Evolutionary conservation across 1,140 invertebrate species (phyloP).

Genomic region (Anastatus disparis): DNA sequence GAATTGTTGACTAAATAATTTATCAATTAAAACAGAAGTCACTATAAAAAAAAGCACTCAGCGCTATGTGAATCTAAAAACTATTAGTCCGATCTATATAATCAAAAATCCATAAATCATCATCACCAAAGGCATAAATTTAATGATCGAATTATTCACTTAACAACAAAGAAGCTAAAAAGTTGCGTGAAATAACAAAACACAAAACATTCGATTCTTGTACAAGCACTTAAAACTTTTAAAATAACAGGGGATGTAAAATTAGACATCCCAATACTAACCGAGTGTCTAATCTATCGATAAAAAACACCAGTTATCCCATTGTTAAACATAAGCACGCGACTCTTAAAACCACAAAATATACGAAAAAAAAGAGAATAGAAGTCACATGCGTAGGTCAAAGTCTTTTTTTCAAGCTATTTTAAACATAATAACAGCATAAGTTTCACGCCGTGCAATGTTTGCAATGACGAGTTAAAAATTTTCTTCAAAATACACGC

Average conservation of each 20-base stretch:
- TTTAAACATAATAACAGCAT: slow-evolving; percentile 51
- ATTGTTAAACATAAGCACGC: background rate
- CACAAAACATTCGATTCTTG: slow-evolving; percentile 1
- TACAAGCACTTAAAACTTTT: background rate
- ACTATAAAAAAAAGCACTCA: no score
- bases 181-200: slow-evolving; percentile 2
- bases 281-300: slow-evolving; percentile 33
- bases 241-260: background rate
- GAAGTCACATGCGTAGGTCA: no score
- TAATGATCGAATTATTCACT: slow-evolving; percentile 8
- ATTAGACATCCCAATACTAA: background rate
- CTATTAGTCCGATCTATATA: no score
- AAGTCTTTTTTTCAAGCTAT: background rate
- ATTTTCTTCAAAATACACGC: slow-evolving; percentile 47
- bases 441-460: slow-evolving; percentile 46
- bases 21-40: no score
- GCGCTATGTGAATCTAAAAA: no score
- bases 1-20: no score
- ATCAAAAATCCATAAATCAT: slow-evolving; percentile 7
- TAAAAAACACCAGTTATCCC: slow-evolving; percentile 11
- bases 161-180: background rate
- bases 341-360: background rate
- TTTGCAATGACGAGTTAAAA: slow-evolving; percentile 27
- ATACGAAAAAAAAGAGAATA: background rate
- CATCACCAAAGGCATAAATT: background rate